These are phyloP conservation scores for Athene cunicularia DNA, from an alignment of 2,113 vertebrate species.

Conservation along the genomic window DNA sequence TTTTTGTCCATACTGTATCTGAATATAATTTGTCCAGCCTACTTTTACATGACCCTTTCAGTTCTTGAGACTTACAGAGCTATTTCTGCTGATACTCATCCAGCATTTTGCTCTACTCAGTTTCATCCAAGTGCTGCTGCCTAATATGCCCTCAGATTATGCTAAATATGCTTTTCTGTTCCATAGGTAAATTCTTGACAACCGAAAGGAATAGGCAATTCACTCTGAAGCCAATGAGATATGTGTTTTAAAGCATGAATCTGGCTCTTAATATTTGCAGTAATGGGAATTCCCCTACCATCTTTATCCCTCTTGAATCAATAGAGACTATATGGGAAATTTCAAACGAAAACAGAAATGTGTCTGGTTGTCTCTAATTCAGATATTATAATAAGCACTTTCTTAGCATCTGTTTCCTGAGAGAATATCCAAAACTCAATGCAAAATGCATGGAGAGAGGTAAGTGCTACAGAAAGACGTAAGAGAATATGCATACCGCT, in stretches of 20 bases:
- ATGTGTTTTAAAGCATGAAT: neutral
- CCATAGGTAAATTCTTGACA: neutral
- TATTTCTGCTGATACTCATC: neutral
- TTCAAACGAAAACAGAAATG: neutral
- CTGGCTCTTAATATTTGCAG: neutral
- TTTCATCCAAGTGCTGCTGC: neutral
- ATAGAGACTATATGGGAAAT: neutral
- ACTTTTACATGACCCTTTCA: neutral
- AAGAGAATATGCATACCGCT: neutral
- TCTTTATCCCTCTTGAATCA: neutral
- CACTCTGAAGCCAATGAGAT: rapidly evolving
- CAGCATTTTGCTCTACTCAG: neutral
- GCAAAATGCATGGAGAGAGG: neutral
- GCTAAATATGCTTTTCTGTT: neutral
- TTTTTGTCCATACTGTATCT: neutral
- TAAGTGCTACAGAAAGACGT: neutral
- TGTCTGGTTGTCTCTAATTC: neutral
- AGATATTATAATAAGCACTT: neutral
- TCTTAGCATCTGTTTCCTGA: neutral
- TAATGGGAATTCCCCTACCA: neutral
- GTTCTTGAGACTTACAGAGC: neutral
- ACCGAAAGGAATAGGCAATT: neutral
- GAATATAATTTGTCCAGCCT: neutral
- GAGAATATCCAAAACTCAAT: neutral
- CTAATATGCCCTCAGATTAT: neutral